Percentiles rank a stretch among this genome's conserved stretches.
Evolutionary conservation across 2,888 invertebrate genomes (phyloP).

Genomic region (Stenoptilia bipunctidactyla): DNA sequence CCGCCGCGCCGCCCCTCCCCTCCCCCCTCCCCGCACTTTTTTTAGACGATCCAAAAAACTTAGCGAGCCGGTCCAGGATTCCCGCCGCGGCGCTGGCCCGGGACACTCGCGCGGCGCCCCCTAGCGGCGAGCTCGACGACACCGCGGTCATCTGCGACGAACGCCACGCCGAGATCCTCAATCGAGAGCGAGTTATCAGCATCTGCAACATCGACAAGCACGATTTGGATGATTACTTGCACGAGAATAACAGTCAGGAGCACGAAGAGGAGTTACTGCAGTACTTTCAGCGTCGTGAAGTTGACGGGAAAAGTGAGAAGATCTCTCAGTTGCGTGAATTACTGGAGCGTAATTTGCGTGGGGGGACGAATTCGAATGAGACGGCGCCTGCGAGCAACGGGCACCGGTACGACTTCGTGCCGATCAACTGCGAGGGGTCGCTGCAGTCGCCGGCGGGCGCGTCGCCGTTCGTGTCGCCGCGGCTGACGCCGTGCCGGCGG

Average conservation of each 20-base stretch:
- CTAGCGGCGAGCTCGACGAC: constrained; percentile 62
- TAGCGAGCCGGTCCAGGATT: constrained; percentile 69
- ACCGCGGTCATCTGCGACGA: constrained; percentile 35
- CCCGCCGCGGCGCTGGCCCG: constrained; percentile 71
- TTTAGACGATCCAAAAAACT: constrained; percentile 71
- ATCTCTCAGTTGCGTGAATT: constrained; percentile 81
- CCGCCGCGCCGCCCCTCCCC: constrained; percentile 20
- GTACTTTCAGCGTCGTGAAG: constrained; percentile 78
- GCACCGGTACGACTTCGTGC: constrained; percentile 84
- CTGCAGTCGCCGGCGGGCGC: constrained; percentile 72
- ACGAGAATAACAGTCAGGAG: constrained; percentile 77
- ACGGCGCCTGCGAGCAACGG: constrained; percentile 18
- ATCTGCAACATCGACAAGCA: constrained; percentile 85
- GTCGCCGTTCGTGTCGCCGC: constrained; percentile 87
- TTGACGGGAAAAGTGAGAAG: constrained; percentile 73
- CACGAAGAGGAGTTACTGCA: constrained; percentile 88
- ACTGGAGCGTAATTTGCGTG: constrained; percentile 69
- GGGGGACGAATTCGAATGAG: constrained; percentile 15
- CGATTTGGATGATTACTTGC: constrained; percentile 84
- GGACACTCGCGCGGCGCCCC: constrained; percentile 44
- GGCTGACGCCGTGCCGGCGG: constrained; percentile 73
- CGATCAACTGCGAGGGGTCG: constrained; percentile 74
- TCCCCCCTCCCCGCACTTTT: constrained; percentile 52
- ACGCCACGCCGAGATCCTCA: constrained; percentile 65
- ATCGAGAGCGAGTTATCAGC: constrained; percentile 76